Conservation (phyloP, 2,888 invertebrate genomes). For the Slavum lentiscoides region DNA sequence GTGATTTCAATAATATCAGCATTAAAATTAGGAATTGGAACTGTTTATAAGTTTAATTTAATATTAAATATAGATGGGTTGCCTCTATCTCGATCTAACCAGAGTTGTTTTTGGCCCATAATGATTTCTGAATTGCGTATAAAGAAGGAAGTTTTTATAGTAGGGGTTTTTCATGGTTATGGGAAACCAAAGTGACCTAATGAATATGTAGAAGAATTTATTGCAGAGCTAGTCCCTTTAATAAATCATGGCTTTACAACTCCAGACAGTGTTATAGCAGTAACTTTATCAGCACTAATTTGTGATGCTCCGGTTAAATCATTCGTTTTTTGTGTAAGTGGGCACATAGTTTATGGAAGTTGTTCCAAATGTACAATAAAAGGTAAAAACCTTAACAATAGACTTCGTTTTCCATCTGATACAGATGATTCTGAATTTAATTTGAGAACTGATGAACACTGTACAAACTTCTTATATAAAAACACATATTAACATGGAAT, state of each 20-base stretch:
- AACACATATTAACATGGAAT: conserved; percentile 5
- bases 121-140: conserved; percentile 2
- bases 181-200: too few species aligned
- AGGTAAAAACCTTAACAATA: not conserved
- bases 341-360: not conserved
- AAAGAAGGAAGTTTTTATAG: too few species aligned
- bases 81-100: conserved; percentile 1
- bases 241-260: conserved; percentile 1
- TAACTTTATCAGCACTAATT: not conserved
- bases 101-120: conserved; percentile 13
- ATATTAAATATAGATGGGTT: conserved; percentile 1
- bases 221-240: conserved; percentile 1
- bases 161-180: too few species aligned
- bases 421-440: conserved; percentile 6
- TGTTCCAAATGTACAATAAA: conserved; percentile 1
- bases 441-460: not conserved
- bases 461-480: not conserved
- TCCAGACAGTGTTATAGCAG: not conserved
- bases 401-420: conserved; percentile 3
- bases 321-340: not conserved
- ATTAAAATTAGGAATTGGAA: conserved; percentile 6
- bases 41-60: not conserved
- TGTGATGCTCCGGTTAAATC: too few species aligned
- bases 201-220: too few species aligned
- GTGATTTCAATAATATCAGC: not conserved